Evolutionary conservation across 2,113 vertebrate genomes (phyloP).

Genomic region (Cynoglossus semilaevis): DNA sequence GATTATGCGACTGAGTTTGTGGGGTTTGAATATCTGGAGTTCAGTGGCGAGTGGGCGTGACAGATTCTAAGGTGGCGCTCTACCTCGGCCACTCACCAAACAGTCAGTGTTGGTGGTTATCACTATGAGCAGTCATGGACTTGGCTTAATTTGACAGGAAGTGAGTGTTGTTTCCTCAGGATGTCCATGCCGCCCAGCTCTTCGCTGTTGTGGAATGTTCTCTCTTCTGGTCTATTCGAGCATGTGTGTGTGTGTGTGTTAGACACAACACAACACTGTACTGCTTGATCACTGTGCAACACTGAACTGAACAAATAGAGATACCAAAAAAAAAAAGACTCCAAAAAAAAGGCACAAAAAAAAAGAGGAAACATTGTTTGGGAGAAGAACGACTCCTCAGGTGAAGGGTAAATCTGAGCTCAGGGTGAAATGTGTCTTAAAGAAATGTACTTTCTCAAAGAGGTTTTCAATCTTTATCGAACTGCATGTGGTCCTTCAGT

Average conservation of each 20-base stretch:
- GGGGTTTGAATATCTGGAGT: not conserved
- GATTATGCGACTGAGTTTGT: not conserved
- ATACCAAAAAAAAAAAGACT: no score
- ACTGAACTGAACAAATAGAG: no score
- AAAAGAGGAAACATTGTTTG: no score
- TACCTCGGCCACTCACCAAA: conserved; percentile 41
- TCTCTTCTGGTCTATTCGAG: conserved; percentile 11
- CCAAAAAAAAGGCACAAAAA: no score
- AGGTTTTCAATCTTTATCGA: no score
- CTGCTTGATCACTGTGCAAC: not conserved
- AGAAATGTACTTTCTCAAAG: no score
- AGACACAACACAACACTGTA: conserved; percentile 21
- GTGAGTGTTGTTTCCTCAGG: conserved; percentile 80
- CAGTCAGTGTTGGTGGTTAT: conserved; percentile 42
- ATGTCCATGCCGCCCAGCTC: conserved; percentile 61
- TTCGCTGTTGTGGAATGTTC: conserved; percentile 72
- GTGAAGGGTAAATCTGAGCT: no score
- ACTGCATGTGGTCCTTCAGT: no score
- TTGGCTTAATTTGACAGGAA: conserved; percentile 73
- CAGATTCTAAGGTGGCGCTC: conserved; percentile 25
- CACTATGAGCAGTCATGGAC: conserved; percentile 37
- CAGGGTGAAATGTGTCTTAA: no score
- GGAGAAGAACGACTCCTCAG: no score
- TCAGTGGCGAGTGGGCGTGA: conserved; percentile 18
- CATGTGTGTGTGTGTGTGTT: conserved; percentile 8